Conservation (phyloP, 1,140 invertebrate genomes). For the Heliothis virescens region DNA sequence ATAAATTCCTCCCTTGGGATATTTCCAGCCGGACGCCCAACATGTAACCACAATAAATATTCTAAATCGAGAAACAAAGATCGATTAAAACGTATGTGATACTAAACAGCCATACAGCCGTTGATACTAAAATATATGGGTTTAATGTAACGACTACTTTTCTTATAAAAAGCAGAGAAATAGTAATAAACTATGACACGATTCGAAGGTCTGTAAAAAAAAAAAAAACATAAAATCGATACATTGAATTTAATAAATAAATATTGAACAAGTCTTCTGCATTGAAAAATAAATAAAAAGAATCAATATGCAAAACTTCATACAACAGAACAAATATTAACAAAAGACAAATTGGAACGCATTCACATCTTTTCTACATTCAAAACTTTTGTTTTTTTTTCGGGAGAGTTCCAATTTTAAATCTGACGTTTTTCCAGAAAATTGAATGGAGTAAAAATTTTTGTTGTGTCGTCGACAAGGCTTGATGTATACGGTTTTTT, state of each 20-base stretch:
- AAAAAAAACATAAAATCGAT: too few species aligned
- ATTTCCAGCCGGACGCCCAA: not conserved
- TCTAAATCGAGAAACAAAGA: constrained; percentile 25
- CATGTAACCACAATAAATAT: not conserved
- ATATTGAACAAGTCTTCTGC: too few species aligned
- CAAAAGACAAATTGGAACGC: too few species aligned
- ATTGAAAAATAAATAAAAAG: too few species aligned
- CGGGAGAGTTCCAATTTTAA: not conserved
- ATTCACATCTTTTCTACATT: not conserved
- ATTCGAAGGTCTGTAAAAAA: too few species aligned
- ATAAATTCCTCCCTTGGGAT: not conserved
- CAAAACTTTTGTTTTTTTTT: not conserved
- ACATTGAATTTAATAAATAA: too few species aligned
- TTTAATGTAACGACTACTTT: not conserved
- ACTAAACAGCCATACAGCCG: constrained; percentile 4
- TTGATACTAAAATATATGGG: not conserved
- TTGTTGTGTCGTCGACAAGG: not conserved
- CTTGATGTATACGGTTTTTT: not conserved
- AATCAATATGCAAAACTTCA: too few species aligned
- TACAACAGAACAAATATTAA: too few species aligned
- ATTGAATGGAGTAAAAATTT: not conserved
- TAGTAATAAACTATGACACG: not conserved
- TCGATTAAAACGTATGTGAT: constrained; percentile 16
- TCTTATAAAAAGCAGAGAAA: not conserved
- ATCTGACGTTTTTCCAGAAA: not conserved